Conservation (phyloP, 2,888 invertebrate species). For the Limnephilus lunatus region DNA sequence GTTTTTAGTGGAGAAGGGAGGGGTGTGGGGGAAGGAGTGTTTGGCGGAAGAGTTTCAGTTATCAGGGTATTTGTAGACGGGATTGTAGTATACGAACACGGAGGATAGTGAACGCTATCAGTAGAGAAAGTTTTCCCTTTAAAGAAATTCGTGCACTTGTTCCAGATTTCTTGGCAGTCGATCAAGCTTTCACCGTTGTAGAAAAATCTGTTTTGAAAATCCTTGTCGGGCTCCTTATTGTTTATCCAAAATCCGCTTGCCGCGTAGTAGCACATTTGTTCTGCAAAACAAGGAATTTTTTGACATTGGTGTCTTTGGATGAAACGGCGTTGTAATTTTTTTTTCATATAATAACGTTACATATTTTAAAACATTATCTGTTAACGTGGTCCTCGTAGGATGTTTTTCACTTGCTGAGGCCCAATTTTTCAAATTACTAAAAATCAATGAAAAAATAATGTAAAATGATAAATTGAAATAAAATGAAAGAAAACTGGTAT, state of each 20-base stretch:
- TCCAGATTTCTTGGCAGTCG: neutral
- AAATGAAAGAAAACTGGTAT: too few relatives aligned
- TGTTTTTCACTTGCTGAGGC: too few relatives aligned
- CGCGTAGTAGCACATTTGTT: constrained; percentile 27
- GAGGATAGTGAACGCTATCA: neutral
- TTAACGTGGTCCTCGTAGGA: too few relatives aligned
- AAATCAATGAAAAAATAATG: too few relatives aligned
- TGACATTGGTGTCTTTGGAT: neutral
- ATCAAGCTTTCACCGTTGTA: neutral
- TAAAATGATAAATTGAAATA: too few relatives aligned
- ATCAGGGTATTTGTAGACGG: too few relatives aligned
- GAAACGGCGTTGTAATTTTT: neutral
- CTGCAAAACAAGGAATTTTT: neutral
- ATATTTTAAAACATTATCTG: too few relatives aligned
- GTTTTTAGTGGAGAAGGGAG: too few relatives aligned
- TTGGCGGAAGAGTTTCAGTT: neutral
- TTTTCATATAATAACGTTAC: too few relatives aligned
- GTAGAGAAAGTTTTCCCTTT: neutral
- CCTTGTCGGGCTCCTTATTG: neutral
- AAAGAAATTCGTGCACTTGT: constrained; percentile 7
- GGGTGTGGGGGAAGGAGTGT: neutral
- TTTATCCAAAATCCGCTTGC: neutral
- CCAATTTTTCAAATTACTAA: too few relatives aligned
- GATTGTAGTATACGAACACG: neutral
- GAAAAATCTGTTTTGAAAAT: neutral